Conservation (phyloP, 2,888 invertebrate genomes). For the Anaspis maculata region DNA sequence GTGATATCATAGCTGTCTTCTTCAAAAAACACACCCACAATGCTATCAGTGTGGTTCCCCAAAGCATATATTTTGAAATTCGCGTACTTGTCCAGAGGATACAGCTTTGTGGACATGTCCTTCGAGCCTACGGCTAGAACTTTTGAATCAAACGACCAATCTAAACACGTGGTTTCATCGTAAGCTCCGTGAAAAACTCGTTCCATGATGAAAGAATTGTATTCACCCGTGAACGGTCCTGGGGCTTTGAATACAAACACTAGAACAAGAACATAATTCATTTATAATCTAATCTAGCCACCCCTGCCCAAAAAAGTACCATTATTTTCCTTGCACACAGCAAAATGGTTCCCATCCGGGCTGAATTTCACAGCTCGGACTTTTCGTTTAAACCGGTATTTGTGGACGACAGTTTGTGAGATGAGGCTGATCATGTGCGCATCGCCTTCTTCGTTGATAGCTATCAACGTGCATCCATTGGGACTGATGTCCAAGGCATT, state of each 20-base stretch:
- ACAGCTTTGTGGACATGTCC: constrained; percentile 81
- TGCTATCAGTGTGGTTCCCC: constrained; percentile 75
- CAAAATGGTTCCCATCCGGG: constrained; percentile 89
- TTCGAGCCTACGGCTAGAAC: constrained; percentile 84
- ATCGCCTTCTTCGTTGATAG: constrained; percentile 84
- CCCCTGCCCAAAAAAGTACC: too few species aligned
- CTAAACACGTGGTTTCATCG: constrained; percentile 77
- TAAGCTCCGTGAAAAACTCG: constrained; percentile 72
- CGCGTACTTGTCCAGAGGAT: constrained; percentile 62
- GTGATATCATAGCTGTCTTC: constrained; percentile 75
- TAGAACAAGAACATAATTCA: constrained; percentile 31
- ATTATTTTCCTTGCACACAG: constrained; percentile 77
- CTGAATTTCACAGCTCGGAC: constrained; percentile 80
- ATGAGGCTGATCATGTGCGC: constrained; percentile 79
- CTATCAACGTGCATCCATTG: constrained; percentile 75
- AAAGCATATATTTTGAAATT: constrained; percentile 73
- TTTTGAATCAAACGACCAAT: constrained; percentile 90
- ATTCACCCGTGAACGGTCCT: constrained; percentile 68
- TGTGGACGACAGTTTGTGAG: constrained; percentile 75
- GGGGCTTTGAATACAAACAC: constrained; percentile 84
- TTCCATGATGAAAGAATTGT: constrained; percentile 81
- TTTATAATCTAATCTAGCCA: neutral
- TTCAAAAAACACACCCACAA: constrained; percentile 86
- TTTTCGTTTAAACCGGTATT: constrained; percentile 70
- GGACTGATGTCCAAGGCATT: constrained; percentile 79